Conservation (phyloP, 2,888 invertebrate genomes). For the Strigamia transsilvanica region DNA sequence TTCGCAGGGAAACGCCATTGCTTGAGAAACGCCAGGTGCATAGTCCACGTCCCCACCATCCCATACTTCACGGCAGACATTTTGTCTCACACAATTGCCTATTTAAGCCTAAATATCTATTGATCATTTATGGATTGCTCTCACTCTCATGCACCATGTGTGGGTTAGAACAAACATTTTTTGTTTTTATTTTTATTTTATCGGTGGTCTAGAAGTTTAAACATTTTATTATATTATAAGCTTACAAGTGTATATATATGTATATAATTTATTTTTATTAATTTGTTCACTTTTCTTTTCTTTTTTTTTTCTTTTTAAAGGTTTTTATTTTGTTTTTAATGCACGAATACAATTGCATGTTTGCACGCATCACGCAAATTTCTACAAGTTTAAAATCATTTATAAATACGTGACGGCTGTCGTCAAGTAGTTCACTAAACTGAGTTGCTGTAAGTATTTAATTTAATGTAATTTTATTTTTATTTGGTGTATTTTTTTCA, state of each 20-base stretch:
- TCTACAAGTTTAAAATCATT: neutral
- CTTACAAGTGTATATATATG: neutral
- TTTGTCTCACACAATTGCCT: slow-evolving; percentile 49
- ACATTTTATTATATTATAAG: neutral
- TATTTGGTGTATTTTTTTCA: neutral
- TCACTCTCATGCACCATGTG: neutral
- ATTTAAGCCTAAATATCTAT: slow-evolving; percentile 48
- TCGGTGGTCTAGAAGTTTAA: too few relatives aligned
- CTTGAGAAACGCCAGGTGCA: slow-evolving; percentile 49
- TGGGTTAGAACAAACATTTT: slow-evolving; percentile 23
- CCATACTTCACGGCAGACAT: slow-evolving; percentile 43
- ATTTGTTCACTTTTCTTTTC: neutral
- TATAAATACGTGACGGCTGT: neutral
- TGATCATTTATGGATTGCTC: slow-evolving; percentile 39
- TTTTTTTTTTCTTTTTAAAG: slow-evolving; percentile 7
- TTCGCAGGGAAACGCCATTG: slow-evolving; percentile 49
- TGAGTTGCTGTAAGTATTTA: too few relatives aligned
- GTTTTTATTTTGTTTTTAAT: neutral
- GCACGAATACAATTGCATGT: slow-evolving; percentile 41
- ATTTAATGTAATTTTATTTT: too few relatives aligned
- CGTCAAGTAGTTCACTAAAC: neutral
- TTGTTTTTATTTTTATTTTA: neutral
- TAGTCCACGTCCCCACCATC: neutral
- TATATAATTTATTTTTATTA: slow-evolving; percentile 19
- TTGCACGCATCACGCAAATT: slow-evolving; percentile 33